Conservation (phyloP, 2,113 vertebrate species). For the Brienomyrus longianalis region DNA sequence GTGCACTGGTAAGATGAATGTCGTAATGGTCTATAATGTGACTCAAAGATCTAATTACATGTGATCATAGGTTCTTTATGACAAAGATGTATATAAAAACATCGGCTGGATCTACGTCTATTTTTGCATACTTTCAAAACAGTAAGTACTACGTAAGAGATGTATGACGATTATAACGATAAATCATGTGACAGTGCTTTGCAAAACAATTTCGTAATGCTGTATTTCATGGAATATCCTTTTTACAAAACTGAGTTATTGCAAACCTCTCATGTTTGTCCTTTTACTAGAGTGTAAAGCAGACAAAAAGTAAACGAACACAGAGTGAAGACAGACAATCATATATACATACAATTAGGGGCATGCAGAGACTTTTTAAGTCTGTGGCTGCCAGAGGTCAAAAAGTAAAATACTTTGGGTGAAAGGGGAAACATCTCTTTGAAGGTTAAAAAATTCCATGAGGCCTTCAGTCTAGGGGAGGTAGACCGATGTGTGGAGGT, state of each 20-base stretch:
- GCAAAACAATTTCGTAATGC: background rate
- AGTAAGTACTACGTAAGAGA: background rate
- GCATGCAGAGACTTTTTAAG: background rate
- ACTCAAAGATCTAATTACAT: no score
- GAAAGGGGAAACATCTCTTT: background rate
- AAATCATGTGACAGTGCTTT: background rate
- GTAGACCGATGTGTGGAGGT: background rate
- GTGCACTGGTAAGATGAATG: no score
- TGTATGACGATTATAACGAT: background rate
- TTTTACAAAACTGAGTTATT: background rate
- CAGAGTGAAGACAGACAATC: background rate
- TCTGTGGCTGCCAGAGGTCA: background rate
- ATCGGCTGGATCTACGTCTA: background rate
- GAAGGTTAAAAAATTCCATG: background rate
- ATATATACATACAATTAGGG: background rate
- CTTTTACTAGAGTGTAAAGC: background rate
- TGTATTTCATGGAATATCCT: background rate
- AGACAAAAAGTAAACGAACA: background rate
- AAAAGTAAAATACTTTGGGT: background rate
- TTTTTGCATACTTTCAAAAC: background rate
- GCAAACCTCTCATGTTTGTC: background rate
- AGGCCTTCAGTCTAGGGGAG: background rate
- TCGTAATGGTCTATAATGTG: no score
- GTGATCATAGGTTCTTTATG: no score
- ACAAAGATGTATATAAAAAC: background rate